Evolutionary conservation across 2,888 invertebrate genomes (phyloP).

Genomic region (Diplolepis rosae): DNA sequence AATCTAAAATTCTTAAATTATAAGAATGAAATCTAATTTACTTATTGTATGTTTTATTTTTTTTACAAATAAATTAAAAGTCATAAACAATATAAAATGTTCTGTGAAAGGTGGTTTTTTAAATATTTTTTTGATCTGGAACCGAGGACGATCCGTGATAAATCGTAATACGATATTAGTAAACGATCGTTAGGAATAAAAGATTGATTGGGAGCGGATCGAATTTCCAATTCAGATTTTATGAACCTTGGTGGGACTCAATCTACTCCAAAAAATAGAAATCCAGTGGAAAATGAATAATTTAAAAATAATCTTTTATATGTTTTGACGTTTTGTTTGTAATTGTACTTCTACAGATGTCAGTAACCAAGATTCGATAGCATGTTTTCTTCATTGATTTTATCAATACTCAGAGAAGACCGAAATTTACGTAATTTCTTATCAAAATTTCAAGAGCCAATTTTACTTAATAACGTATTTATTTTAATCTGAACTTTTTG

Average conservation of each 20-base stretch:
- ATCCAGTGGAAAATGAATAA: background rate
- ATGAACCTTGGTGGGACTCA: background rate
- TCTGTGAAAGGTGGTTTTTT: background rate
- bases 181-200: constrained; percentile 2
- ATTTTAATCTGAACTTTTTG: background rate
- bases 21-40: too few species aligned
- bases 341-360: background rate
- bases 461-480: background rate
- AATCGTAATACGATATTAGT: background rate
- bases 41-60: too few species aligned
- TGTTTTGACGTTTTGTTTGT: constrained; percentile 6
- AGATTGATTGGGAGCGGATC: constrained; percentile 9
- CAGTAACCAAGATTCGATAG: background rate
- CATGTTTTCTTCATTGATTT: background rate
- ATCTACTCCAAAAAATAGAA: background rate
- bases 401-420: background rate
- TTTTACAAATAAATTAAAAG: too few species aligned
- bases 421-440: background rate
- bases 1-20: too few species aligned
- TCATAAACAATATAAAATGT: background rate
- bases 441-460: background rate
- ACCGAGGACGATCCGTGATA: background rate
- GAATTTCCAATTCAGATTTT: constrained; percentile 14
- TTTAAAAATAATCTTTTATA: background rate
- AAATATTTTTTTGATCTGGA: background rate